Percentiles rank a stretch among this genome's conserved stretches.
phyloP scores from a whole-genome alignment of 2,113 vertebrate genomes.

The Eupsittula cactorum region DNA sequence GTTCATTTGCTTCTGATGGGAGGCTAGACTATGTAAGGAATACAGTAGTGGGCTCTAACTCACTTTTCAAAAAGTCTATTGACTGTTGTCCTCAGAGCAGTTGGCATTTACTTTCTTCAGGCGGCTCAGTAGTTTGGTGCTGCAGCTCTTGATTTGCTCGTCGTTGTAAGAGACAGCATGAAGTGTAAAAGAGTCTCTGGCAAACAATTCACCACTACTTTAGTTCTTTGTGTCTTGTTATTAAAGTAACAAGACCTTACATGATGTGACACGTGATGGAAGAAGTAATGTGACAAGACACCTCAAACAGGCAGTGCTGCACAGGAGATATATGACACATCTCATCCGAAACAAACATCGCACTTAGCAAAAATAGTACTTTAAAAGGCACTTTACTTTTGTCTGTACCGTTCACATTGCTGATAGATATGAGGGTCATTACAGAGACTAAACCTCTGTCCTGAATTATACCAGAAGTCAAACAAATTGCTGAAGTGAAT shows the following conservation, averaged over 20 bases:
- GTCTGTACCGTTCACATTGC: background rate
- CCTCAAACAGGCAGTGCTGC: conserved; percentile 27
- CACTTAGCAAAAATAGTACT: conserved; percentile 46
- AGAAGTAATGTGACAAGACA: conserved; percentile 57
- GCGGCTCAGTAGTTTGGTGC: background rate
- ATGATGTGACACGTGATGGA: conserved; percentile 57
- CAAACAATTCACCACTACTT: background rate
- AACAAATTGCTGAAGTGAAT: background rate
- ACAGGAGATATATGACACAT: conserved; percentile 22
- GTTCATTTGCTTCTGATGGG: background rate
- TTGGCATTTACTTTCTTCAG: conserved; percentile 25
- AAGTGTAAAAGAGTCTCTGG: background rate
- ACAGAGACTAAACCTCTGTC: background rate
- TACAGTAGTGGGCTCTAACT: background rate
- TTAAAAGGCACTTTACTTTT: conserved; percentile 19
- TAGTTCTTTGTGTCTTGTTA: conserved; percentile 21
- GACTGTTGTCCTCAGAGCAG: background rate
- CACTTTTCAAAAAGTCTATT: background rate
- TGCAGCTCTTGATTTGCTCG: conserved; percentile 8
- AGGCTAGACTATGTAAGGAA: background rate
- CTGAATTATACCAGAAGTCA: background rate
- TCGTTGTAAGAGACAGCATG: background rate
- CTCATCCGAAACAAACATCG: conserved; percentile 46
- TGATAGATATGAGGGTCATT: background rate
- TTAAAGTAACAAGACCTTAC: conserved; percentile 53